These are phyloP conservation scores for Falcaria lacertinaria DNA, from an alignment of 2,888 invertebrate species.

Conservation along the genomic window DNA sequence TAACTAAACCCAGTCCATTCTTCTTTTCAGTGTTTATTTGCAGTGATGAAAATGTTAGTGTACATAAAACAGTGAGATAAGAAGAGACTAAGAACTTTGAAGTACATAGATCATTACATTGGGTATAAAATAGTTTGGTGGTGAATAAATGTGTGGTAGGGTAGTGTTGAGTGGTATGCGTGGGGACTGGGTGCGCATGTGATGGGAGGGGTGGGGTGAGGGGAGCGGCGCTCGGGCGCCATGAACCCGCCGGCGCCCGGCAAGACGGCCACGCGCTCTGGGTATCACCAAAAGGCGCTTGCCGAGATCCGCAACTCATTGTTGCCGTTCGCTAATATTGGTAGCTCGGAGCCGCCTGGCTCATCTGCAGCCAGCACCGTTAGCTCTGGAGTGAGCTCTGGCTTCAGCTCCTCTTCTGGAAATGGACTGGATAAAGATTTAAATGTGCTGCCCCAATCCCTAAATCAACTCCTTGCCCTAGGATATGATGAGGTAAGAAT, in stretches of 20 bases:
- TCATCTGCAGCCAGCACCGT: constrained; percentile 89
- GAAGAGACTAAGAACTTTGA: constrained; percentile 15
- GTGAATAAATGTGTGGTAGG: constrained; percentile 36
- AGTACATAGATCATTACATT: constrained; percentile 14
- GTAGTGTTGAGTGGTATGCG: constrained; percentile 46
- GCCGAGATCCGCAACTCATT: constrained; percentile 92
- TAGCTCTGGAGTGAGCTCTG: constrained; percentile 78
- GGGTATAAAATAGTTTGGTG: constrained; percentile 27
- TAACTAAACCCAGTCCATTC: neutral
- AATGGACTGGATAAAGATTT: constrained; percentile 83
- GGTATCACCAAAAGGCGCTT: constrained; percentile 92
- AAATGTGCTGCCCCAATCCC: constrained; percentile 81
- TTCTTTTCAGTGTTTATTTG: neutral
- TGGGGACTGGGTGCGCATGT: constrained; percentile 57
- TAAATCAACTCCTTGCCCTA: constrained; percentile 83
- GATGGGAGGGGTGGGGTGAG: constrained; percentile 78
- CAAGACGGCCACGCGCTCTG: constrained; percentile 85
- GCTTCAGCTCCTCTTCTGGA: constrained; percentile 79
- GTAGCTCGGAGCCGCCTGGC: constrained; percentile 81
- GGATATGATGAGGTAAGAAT: constrained; percentile 86
- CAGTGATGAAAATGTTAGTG: constrained; percentile 3
- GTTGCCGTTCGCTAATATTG: constrained; percentile 87
- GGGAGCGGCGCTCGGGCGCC: constrained; percentile 78
- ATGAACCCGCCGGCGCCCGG: constrained; percentile 83
- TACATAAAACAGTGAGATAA: constrained; percentile 18